These are phyloP conservation scores for Leptinotarsa rubiginosa DNA, from an alignment of 2,888 invertebrate genomes.

Conservation along the genomic window DNA sequence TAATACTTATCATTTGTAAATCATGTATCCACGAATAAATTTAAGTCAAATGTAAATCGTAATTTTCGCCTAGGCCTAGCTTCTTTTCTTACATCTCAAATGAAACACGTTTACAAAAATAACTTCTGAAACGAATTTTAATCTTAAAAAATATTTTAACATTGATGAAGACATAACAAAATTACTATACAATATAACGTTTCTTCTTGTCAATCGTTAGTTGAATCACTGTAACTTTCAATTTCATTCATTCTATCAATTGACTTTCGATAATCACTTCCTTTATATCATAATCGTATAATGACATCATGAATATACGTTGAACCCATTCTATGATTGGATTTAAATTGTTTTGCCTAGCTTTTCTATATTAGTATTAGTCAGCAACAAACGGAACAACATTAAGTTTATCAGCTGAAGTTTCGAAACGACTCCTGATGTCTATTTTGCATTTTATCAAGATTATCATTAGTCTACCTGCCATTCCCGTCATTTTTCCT, in stretches of 20 bases:
- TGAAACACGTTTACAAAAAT: no score
- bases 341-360: not conserved
- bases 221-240: not conserved
- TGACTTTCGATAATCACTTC: not conserved
- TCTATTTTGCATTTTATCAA: slow-evolving; percentile 34
- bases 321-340: not conserved
- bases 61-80: no score
- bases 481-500: slow-evolving; percentile 21
- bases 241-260: not conserved
- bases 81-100: no score
- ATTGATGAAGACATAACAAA: no score
- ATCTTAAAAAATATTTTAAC: no score
- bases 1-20: no score
- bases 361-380: not conserved
- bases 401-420: slow-evolving; percentile 6
- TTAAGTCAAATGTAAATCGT: no score
- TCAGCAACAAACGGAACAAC: slow-evolving; percentile 1
- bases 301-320: not conserved
- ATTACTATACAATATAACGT: no score
- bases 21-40: no score
- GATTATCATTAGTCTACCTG: slow-evolving; percentile 30
- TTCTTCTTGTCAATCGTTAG: no score
- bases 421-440: not conserved
- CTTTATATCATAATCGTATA: not conserved
- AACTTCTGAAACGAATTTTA: no score